A percentile compares a stretch with the other conserved stretches of the same genome.
Evolutionary conservation across 2,113 vertebrate genomes (phyloP).

Genomic region (Ammodramus savannarum): DNA sequence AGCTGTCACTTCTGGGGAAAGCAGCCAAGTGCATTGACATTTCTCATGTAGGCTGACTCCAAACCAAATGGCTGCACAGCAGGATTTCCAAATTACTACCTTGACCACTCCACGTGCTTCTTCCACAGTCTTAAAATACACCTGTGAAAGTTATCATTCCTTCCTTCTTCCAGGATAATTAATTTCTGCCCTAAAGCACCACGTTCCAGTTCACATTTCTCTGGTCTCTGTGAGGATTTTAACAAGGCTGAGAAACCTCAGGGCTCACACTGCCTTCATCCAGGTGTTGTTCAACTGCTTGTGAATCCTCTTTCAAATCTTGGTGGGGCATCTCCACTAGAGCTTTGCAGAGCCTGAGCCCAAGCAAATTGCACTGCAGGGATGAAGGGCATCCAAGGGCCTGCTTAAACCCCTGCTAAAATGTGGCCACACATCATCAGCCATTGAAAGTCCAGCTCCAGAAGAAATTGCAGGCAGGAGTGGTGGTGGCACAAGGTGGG

Average conservation of each 20-base stretch:
- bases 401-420: background rate
- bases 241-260: background rate
- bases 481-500: fast-evolving
- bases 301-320: background rate
- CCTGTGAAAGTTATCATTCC: background rate
- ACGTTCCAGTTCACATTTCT: background rate
- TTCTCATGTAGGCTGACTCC: background rate
- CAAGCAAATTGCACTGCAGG: background rate
- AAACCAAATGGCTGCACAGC: background rate
- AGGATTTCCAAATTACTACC: background rate
- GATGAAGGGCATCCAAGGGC: background rate
- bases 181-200: background rate
- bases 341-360: fast-evolving
- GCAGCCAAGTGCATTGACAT: background rate
- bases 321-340: background rate
- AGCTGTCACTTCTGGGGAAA: constrained; percentile 10
- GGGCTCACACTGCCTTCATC: fast-evolving
- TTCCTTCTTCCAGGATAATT: background rate
- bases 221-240: background rate
- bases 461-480: background rate
- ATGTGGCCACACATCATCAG: background rate
- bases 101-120: background rate
- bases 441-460: background rate
- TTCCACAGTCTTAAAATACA: background rate
- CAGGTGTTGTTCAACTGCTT: background rate